Conservation (phyloP, 2,888 invertebrate genomes). For the Heliconius ismenius region DNA sequence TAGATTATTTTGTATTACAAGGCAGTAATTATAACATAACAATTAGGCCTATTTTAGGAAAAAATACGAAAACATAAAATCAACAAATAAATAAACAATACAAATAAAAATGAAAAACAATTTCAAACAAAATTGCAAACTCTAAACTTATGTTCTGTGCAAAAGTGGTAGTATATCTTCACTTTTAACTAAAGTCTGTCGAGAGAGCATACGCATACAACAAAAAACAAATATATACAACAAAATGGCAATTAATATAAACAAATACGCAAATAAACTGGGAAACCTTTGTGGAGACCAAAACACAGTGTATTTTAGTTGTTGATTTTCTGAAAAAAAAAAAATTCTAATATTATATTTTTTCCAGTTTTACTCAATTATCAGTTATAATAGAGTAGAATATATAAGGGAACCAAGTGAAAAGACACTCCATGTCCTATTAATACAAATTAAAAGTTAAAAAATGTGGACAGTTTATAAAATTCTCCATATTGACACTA, state of each 20-base stretch:
- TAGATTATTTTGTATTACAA: background rate
- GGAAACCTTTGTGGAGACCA: conserved; percentile 89
- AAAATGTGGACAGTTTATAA: too few species aligned
- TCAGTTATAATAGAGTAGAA: too few species aligned
- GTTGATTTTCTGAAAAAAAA: conserved; percentile 82
- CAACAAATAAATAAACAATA: background rate
- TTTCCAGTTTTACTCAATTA: too few species aligned
- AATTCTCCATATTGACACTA: too few species aligned
- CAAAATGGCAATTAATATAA: conserved; percentile 51
- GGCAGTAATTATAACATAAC: background rate
- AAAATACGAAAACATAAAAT: background rate
- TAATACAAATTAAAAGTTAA: too few species aligned
- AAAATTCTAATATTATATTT: conserved; percentile 37
- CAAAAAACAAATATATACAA: conserved; percentile 41
- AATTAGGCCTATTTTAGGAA: background rate
- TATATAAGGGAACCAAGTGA: too few species aligned
- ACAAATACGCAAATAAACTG: conserved; percentile 81
- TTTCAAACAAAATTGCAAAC: background rate
- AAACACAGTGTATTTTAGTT: conserved; percentile 86
- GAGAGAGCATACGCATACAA: conserved; percentile 40
- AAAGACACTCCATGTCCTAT: too few species aligned
- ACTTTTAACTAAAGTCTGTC: conserved; percentile 37
- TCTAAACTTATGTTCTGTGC: conserved; percentile 38
- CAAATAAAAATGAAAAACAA: background rate
- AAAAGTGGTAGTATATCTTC: conserved; percentile 46